Percentiles rank a stretch among this genome's conserved stretches.
phyloP scores from a whole-genome alignment of 1,140 invertebrate genomes.

The Tetranychus cinnabarinus region DNA sequence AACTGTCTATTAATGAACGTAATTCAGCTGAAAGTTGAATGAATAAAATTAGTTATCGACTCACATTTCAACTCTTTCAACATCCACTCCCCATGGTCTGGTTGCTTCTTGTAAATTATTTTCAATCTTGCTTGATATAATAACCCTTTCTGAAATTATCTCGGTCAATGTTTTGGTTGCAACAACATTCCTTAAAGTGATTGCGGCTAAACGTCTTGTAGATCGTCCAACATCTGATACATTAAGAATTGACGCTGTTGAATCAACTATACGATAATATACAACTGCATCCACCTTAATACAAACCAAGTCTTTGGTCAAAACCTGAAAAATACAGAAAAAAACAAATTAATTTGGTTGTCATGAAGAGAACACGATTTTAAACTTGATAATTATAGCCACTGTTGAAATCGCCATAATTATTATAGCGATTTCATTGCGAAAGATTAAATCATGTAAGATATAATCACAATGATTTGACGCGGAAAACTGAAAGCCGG shows the following conservation, averaged over 20 bases:
- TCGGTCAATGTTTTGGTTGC: slow-evolving; percentile 74
- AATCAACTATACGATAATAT: slow-evolving; percentile 47
- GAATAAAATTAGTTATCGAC: slow-evolving; percentile 15
- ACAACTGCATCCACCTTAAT: slow-evolving; percentile 65
- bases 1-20: too few relatives aligned
- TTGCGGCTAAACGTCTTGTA: slow-evolving; percentile 26
- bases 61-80: slow-evolving; percentile 70
- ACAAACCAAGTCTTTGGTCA: slow-evolving; percentile 67
- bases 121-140: slow-evolving; percentile 63
- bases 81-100: slow-evolving; percentile 85
- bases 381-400: background rate
- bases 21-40: too few relatives aligned
- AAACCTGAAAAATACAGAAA: slow-evolving; percentile 19
- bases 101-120: slow-evolving; percentile 38
- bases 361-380: background rate
- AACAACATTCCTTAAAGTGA: slow-evolving; percentile 28
- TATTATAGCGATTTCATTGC: too few relatives aligned
- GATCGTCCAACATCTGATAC: slow-evolving; percentile 87
- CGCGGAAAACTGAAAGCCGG: too few relatives aligned
- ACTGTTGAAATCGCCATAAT: background rate
- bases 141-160: slow-evolving; percentile 66
- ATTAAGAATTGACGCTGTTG: slow-evolving; percentile 83
- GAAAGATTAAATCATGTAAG: too few relatives aligned
- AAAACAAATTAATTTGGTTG: background rate
- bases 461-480: too few relatives aligned